Evolutionary conservation across 2,797 vertebrate species (phyloP).

Genomic region (Sus cebifrons): DNA sequence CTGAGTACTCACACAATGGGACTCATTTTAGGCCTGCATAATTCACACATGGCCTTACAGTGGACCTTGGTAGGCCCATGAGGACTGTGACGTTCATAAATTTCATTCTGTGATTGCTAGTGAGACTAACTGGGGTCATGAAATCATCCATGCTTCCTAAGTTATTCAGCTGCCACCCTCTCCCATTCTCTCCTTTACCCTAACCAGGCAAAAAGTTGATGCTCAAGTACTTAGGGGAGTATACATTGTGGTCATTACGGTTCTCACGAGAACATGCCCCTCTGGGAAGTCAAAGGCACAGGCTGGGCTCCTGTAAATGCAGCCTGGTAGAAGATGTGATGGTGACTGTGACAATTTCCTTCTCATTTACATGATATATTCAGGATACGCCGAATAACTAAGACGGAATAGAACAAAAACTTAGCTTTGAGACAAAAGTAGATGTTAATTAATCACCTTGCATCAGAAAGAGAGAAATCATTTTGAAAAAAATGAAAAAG

Average conservation of each 20-base stretch:
- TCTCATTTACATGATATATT: neutral
- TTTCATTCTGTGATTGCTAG: neutral
- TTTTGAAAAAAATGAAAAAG: neutral
- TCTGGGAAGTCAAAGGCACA: neutral
- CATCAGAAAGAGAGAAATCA: neutral
- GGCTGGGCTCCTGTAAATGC: neutral
- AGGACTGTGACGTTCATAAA: neutral
- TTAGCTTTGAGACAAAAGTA: constrained; percentile 7
- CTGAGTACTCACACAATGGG: fast-evolving
- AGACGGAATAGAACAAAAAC: neutral
- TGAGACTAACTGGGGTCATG: neutral
- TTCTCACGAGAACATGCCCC: neutral
- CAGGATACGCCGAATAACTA: neutral
- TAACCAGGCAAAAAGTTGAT: neutral
- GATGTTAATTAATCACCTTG: neutral
- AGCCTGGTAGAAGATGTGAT: neutral
- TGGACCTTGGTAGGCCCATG: no score
- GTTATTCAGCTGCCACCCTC: neutral
- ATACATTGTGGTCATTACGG: neutral
- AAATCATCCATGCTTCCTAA: neutral
- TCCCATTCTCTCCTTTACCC: neutral
- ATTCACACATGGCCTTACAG: neutral
- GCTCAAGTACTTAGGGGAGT: neutral
- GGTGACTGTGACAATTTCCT: neutral
- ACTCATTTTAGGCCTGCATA: neutral